Conservation (phyloP, 2,113 vertebrate species). For the Tor tambroides region DNA sequence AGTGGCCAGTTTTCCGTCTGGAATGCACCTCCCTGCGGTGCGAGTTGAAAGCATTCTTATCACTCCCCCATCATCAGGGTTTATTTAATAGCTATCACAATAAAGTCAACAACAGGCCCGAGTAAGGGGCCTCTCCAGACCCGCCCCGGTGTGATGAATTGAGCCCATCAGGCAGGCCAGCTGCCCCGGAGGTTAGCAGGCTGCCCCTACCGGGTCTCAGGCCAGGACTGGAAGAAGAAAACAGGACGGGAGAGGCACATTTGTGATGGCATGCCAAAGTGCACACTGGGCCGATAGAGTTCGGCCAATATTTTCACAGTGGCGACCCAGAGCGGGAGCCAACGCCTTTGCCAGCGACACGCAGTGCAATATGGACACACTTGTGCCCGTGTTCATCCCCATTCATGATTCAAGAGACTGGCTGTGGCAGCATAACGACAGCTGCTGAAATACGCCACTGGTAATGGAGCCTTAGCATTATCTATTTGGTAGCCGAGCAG, state of each 20-base stretch:
- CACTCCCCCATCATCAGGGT: constrained; percentile 71
- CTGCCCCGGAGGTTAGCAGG: constrained; percentile 80
- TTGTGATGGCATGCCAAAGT: constrained; percentile 70
- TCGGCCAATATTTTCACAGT: constrained; percentile 64
- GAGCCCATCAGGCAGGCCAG: constrained; percentile 79
- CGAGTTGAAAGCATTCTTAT: constrained; percentile 76
- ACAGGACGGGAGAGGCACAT: constrained; percentile 59
- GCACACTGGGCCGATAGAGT: constrained; percentile 72
- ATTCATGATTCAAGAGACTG: constrained; percentile 14
- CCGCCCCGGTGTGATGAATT: constrained; percentile 73
- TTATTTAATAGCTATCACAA: constrained; percentile 77
- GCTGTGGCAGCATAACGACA: neutral
- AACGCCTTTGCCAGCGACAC: constrained; percentile 69
- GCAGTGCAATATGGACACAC: constrained; percentile 67
- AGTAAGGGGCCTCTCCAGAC: constrained; percentile 51
- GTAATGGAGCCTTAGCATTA: constrained; percentile 30
- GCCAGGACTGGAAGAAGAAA: constrained; percentile 50
- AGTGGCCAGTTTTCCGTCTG: constrained; percentile 62
- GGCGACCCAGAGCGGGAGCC: constrained; percentile 61
- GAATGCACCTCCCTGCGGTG: constrained; percentile 67
- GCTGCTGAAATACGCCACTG: constrained; percentile 14
- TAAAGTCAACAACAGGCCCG: constrained; percentile 72
- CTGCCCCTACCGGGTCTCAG: constrained; percentile 66
- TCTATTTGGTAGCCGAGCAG: neutral
- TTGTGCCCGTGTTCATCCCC: constrained; percentile 56